A percentile compares a stretch with the other conserved stretches of the same genome.
Evolutionary conservation across 2,888 invertebrate species (phyloP).

Genomic region (Drosophila demipolita): DNA sequence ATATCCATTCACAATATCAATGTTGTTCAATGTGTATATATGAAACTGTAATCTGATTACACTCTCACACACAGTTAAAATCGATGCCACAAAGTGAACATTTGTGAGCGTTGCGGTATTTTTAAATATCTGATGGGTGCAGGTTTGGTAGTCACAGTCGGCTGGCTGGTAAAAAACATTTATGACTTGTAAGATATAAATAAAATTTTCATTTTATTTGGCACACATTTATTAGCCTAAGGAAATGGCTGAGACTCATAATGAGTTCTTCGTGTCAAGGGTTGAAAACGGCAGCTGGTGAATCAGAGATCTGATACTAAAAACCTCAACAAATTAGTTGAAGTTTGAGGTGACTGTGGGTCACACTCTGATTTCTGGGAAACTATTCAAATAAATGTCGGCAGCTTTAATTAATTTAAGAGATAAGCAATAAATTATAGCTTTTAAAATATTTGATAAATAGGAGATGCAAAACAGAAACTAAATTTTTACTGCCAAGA

Average conservation of each 20-base stretch:
- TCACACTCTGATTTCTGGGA: not conserved
- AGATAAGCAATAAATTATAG: too few relatives aligned
- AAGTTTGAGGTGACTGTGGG: not conserved
- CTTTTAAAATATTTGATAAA: not conserved
- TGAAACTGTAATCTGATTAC: constrained; percentile 67
- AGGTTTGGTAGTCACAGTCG: constrained; percentile 25
- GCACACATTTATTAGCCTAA: constrained; percentile 30
- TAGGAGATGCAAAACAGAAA: too few relatives aligned
- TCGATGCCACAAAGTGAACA: constrained; percentile 21
- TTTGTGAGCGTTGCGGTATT: constrained; percentile 17
- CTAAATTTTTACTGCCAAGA: not conserved
- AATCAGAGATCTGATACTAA: constrained; percentile 19
- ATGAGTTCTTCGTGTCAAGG: constrained; percentile 70
- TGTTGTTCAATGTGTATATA: constrained; percentile 42
- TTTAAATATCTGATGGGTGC: constrained; percentile 2
- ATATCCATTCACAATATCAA: constrained; percentile 47
- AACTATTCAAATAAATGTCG: not conserved
- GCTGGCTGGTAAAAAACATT: constrained; percentile 49
- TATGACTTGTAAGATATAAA: constrained; percentile 69
- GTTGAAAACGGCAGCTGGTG: constrained; percentile 52
- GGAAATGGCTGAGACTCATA: constrained; percentile 42
- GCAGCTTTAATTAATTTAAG: not conserved
- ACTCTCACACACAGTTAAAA: constrained; percentile 5
- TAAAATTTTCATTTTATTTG: constrained; percentile 64
- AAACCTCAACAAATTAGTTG: constrained; percentile 6